Conservation (phyloP, 2,888 invertebrate genomes). For the Cheiracanthium punctorium region DNA sequence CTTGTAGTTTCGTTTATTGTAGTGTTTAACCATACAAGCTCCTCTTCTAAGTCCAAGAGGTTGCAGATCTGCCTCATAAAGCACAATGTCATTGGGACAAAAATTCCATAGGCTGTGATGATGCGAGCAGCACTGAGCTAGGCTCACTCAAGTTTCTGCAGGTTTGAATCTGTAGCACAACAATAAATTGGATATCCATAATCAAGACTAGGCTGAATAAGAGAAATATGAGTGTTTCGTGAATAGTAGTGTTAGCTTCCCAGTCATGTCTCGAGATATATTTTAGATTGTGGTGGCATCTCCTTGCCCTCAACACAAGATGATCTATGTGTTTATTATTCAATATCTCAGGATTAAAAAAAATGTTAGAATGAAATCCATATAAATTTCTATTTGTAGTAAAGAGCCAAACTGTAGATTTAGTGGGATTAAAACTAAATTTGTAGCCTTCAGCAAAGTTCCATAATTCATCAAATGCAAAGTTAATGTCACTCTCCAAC, state of each 20-base stretch:
- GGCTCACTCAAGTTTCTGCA: conserved; percentile 7
- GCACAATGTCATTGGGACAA: not conserved
- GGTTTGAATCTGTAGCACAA: conserved; percentile 11
- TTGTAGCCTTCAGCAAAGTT: not conserved
- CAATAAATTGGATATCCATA: not conserved
- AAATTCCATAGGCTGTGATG: not conserved
- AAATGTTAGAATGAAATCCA: not conserved
- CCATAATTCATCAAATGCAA: not conserved
- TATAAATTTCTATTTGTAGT: conserved; percentile 19
- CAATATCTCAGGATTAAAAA: not conserved
- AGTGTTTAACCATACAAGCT: not conserved
- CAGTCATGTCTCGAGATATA: conserved; percentile 16
- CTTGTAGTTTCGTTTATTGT: too few species aligned
- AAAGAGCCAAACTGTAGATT: not conserved
- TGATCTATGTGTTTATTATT: conserved; percentile 8
- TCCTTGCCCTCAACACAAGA: conserved; percentile 5
- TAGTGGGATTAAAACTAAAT: conserved; percentile 5
- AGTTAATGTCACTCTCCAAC: not conserved
- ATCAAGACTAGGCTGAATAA: not conserved
- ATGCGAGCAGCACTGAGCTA: conserved; percentile 20
- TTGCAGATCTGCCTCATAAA: not conserved
- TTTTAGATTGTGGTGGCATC: conserved; percentile 8
- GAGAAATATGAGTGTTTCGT: not conserved
- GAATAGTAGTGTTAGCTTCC: conserved; percentile 9
- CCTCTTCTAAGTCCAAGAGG: not conserved